phyloP scores from a whole-genome alignment of 2,113 vertebrate species.

The Vulpes ferrilata region DNA sequence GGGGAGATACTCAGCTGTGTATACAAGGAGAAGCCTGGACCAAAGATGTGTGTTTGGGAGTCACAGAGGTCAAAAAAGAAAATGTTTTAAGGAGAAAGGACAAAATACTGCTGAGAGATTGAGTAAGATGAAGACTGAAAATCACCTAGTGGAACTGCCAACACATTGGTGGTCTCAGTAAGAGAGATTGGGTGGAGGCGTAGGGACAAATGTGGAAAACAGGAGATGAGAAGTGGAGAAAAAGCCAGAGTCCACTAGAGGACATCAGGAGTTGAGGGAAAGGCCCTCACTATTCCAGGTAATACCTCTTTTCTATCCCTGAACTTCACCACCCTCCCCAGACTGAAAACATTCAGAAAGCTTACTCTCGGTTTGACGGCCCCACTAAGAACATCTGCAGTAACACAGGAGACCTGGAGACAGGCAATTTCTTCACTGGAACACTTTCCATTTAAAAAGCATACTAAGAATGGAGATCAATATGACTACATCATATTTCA shows the following conservation, averaged over 20 bases:
- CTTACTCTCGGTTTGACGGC: not conserved
- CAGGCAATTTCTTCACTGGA: not conserved
- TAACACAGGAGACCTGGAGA: not conserved
- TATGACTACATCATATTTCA: not conserved
- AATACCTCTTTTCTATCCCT: not conserved
- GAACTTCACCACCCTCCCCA: not conserved
- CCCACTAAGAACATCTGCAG: not conserved
- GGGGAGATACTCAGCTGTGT: not conserved
- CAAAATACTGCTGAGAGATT: not conserved
- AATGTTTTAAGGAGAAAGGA: not conserved
- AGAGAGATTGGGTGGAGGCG: not conserved
- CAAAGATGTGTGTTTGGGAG: not conserved
- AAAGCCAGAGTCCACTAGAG: not conserved
- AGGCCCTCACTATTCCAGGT: not conserved
- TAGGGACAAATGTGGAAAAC: not conserved
- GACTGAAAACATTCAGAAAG: not conserved
- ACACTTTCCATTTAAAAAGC: constrained; percentile 35
- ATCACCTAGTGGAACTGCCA: not conserved
- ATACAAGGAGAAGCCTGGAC: not conserved
- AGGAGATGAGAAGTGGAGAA: not conserved
- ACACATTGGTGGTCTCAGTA: not conserved
- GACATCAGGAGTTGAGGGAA: not conserved
- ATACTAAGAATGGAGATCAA: constrained; percentile 13
- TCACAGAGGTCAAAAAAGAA: constrained; percentile 3
- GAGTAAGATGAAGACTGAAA: not conserved